phyloP scores from a whole-genome alignment of 2,888 invertebrate species.

The Gasteruption jaculator region DNA sequence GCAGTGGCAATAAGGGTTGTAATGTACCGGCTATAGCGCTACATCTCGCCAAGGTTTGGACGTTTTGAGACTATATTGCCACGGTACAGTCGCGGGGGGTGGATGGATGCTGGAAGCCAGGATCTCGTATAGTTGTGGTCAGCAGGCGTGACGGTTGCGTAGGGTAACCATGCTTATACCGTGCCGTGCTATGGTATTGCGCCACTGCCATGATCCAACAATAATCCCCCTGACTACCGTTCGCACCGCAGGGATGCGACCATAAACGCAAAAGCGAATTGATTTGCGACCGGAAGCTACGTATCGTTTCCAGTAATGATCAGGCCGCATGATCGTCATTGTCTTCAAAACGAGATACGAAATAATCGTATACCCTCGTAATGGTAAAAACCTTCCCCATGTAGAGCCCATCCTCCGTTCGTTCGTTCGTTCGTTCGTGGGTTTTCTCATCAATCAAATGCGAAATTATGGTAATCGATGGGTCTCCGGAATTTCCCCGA shows the following conservation, averaged over 20 bases:
- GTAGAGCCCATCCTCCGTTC: too few relatives aligned
- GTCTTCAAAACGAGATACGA: constrained; percentile 30
- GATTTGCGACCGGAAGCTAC: constrained; percentile 49
- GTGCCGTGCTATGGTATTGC: constrained; percentile 23
- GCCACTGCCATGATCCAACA: constrained; percentile 31
- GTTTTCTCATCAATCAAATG: too few relatives aligned
- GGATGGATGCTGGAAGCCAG: constrained; percentile 28
- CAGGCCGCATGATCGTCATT: constrained; percentile 38
- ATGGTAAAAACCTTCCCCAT: too few relatives aligned
- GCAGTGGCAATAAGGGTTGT: too few relatives aligned
- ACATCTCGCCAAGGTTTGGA: too few relatives aligned
- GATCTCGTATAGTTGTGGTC: constrained; percentile 48
- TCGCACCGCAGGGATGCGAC: constrained; percentile 41
- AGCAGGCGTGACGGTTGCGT: constrained; percentile 46
- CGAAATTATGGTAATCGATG: too few relatives aligned
- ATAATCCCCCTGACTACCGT: constrained; percentile 35
- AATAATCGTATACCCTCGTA: too few relatives aligned
- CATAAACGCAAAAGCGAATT: constrained; percentile 47
- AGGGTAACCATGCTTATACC: constrained; percentile 28
- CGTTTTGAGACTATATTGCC: too few relatives aligned
- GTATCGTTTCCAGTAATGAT: constrained; percentile 49
- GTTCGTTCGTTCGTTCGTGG: too few relatives aligned
- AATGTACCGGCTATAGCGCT: too few relatives aligned
- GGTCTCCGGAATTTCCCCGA: too few relatives aligned
- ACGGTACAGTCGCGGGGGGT: constrained; percentile 20